Percentiles rank a stretch among this genome's conserved stretches.
Evolutionary conservation across 2,888 invertebrate genomes (phyloP).

Genomic region (Melipona beecheii): DNA sequence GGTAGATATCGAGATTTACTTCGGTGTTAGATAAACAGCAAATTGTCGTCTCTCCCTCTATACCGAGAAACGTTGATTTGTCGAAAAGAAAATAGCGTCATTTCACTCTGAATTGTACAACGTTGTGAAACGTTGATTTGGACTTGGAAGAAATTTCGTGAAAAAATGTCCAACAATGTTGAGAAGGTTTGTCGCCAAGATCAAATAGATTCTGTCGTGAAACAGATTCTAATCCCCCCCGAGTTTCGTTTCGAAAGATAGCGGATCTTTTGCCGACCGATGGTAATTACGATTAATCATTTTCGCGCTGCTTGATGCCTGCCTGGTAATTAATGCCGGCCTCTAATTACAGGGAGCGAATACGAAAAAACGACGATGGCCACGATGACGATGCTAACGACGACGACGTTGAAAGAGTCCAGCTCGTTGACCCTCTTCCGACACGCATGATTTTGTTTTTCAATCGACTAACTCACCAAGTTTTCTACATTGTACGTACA

Average conservation of each 20-base stretch:
- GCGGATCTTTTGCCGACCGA: not conserved
- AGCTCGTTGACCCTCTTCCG: not conserved
- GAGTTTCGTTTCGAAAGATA: conserved; percentile 23
- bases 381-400: not conserved
- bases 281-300: conserved; percentile 43
- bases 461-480: too few relatives aligned
- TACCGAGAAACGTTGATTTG: too few relatives aligned
- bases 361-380: not conserved
- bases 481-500: too few relatives aligned
- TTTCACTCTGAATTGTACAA: too few relatives aligned
- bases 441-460: not conserved
- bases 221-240: conserved; percentile 33
- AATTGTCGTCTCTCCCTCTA: not conserved
- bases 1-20: too few relatives aligned
- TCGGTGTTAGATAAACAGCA: not conserved
- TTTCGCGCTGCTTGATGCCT: conserved; percentile 19
- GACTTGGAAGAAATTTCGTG: not conserved
- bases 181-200: not conserved
- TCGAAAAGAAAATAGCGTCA: too few relatives aligned
- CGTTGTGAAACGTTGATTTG: not conserved
- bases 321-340: conserved; percentile 28
- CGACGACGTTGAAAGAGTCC: not conserved
- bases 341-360: not conserved
- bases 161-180: not conserved
- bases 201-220: not conserved